Conservation (phyloP, 2,888 invertebrate species). For the Ormia ochracea region DNA sequence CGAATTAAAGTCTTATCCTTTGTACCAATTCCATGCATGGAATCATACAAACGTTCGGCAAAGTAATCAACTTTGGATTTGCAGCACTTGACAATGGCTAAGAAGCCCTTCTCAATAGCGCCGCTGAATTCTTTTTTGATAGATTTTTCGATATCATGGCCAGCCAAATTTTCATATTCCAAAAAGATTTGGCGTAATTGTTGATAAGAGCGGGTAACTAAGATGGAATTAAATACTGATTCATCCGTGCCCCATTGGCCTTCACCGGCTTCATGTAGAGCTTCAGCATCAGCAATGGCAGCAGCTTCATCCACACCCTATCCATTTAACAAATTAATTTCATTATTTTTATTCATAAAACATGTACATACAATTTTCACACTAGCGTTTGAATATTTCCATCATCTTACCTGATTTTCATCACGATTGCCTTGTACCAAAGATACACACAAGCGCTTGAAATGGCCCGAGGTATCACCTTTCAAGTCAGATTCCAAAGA, state of each 20-base stretch:
- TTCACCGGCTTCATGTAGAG: slow-evolving; percentile 86
- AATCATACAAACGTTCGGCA: slow-evolving; percentile 91
- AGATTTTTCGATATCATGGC: slow-evolving; percentile 89
- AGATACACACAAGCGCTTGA: slow-evolving; percentile 92
- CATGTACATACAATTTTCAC: not conserved
- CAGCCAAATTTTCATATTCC: slow-evolving; percentile 88
- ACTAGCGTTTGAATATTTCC: not conserved
- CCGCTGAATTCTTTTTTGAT: slow-evolving; percentile 94
- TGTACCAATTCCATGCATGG: slow-evolving; percentile 92
- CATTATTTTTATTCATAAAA: not conserved
- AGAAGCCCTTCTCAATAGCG: slow-evolving; percentile 88
- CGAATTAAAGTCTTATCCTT: slow-evolving; percentile 94
- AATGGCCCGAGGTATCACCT: slow-evolving; percentile 96
- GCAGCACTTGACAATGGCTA: slow-evolving; percentile 92
- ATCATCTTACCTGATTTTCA: slow-evolving; percentile 82
- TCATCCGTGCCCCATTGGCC: slow-evolving; percentile 94
- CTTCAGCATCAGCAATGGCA: slow-evolving; percentile 90
- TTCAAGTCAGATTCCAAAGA: slow-evolving; percentile 90
- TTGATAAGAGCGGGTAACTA: slow-evolving; percentile 91
- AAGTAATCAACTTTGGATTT: slow-evolving; percentile 94
- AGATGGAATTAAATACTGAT: slow-evolving; percentile 89
- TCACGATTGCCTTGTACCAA: slow-evolving; percentile 92
- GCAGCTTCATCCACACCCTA: slow-evolving; percentile 87
- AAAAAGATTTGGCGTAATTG: slow-evolving; percentile 90
- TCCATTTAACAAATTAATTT: not conserved